Percentiles rank a stretch among this genome's conserved stretches.
These are phyloP conservation scores for Elephas maximus DNA, from an alignment of 2,113 vertebrate species.

Conservation along the genomic window DNA sequence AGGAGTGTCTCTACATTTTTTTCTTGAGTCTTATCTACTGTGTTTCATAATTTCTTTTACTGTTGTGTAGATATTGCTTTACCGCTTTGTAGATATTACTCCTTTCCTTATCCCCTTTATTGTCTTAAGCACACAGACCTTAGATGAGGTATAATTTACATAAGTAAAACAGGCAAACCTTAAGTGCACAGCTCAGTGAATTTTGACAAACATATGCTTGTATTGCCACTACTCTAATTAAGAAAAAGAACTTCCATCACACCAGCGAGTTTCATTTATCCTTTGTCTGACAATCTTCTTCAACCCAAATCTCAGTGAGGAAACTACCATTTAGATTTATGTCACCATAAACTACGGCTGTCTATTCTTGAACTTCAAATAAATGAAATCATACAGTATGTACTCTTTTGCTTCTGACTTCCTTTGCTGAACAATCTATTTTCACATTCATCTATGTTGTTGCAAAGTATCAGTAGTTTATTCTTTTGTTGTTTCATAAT, in stretches of 20 bases:
- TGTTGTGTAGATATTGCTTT: neutral
- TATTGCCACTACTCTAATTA: neutral
- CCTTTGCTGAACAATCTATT: neutral
- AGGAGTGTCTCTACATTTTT: neutral
- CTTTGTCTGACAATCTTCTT: neutral
- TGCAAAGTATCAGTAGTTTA: neutral
- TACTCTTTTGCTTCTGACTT: neutral
- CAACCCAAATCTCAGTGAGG: neutral
- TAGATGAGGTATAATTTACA: neutral
- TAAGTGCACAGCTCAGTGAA: neutral
- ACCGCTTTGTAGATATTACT: neutral
- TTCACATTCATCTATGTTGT: neutral
- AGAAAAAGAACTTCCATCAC: neutral
- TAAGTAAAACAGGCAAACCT: neutral
- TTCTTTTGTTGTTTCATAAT: neutral
- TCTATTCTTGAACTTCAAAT: neutral
- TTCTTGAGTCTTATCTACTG: neutral
- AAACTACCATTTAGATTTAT: neutral
- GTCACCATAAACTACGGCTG: neutral
- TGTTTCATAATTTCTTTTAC: neutral
- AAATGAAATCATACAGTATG: neutral
- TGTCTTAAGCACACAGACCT: neutral
- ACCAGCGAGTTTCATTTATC: neutral
- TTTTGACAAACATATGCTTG: neutral
- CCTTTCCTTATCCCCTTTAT: neutral